phyloP scores from a whole-genome alignment of 2,797 vertebrate genomes.

The Melanotaenia nigrans region DNA sequence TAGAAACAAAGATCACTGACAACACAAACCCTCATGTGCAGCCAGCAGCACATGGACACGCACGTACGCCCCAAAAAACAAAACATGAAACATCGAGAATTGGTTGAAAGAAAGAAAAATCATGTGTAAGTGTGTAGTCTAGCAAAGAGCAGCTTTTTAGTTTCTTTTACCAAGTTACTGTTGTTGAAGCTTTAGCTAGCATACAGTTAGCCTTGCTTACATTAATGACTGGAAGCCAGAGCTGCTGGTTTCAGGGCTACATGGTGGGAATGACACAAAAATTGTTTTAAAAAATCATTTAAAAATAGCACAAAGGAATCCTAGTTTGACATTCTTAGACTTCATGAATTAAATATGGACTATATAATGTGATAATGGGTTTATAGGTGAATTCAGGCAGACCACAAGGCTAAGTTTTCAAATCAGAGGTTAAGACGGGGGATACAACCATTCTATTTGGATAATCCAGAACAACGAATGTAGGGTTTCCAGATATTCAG shows the following conservation, averaged over 20 bases:
- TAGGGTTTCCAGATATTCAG: no score
- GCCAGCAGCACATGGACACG: background rate
- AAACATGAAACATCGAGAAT: background rate
- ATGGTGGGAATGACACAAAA: no score
- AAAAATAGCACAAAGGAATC: background rate
- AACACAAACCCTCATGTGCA: constrained; percentile 19
- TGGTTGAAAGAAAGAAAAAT: background rate
- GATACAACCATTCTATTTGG: no score
- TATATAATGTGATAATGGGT: no score
- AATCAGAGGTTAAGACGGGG: no score
- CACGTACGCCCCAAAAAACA: background rate
- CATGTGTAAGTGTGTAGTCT: background rate
- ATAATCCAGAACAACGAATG: no score
- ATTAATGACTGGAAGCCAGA: no score
- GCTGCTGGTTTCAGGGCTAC: no score
- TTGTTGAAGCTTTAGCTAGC: background rate
- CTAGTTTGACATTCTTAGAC: background rate
- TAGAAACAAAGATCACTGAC: constrained; percentile 38
- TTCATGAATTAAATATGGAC: background rate
- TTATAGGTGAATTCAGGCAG: no score
- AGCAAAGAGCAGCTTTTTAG: background rate
- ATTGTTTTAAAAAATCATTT: no score
- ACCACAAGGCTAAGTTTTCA: no score
- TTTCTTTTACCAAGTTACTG: background rate
- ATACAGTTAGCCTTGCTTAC: background rate